Evolutionary conservation across 1,140 invertebrate genomes (phyloP).

Genomic region (Antheraea mylitta): DNA sequence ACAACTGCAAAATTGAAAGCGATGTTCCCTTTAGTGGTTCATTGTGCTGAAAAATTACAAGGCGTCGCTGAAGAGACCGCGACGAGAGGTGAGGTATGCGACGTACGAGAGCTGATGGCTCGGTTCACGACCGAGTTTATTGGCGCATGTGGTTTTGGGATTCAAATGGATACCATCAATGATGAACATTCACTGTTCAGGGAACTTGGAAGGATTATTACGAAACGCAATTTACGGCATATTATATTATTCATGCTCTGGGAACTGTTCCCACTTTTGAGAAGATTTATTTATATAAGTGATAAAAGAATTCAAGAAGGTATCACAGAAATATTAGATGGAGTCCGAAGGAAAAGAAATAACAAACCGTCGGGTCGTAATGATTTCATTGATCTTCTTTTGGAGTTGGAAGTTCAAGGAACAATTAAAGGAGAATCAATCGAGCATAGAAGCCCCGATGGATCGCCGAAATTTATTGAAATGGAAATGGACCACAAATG

Average conservation of each 20-base stretch:
- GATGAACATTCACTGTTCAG: constrained; percentile 74
- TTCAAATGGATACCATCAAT: constrained; percentile 72
- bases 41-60: constrained; percentile 64
- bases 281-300: constrained; percentile 15
- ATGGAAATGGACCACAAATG: no score
- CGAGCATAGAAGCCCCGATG: constrained; percentile 46
- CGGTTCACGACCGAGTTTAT: constrained; percentile 74
- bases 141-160: constrained; percentile 74
- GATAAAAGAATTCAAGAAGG: constrained; percentile 54
- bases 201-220: constrained; percentile 47
- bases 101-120: constrained; percentile 53
- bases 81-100: constrained; percentile 26
- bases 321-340: constrained; percentile 24
- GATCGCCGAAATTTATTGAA: no score
- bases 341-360: constrained; percentile 67
- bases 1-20: constrained; percentile 80
- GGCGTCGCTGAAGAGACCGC: constrained; percentile 38
- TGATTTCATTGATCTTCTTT: constrained; percentile 79
- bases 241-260: constrained; percentile 15
- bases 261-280: constrained; percentile 29
- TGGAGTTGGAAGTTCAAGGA: constrained; percentile 70
- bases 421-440: constrained; percentile 37
- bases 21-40: constrained; percentile 75
- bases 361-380: constrained; percentile 57
- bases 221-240: constrained; percentile 19